These are phyloP conservation scores for Felis chaus DNA, from an alignment of 2,113 vertebrate genomes.

Conservation along the genomic window DNA sequence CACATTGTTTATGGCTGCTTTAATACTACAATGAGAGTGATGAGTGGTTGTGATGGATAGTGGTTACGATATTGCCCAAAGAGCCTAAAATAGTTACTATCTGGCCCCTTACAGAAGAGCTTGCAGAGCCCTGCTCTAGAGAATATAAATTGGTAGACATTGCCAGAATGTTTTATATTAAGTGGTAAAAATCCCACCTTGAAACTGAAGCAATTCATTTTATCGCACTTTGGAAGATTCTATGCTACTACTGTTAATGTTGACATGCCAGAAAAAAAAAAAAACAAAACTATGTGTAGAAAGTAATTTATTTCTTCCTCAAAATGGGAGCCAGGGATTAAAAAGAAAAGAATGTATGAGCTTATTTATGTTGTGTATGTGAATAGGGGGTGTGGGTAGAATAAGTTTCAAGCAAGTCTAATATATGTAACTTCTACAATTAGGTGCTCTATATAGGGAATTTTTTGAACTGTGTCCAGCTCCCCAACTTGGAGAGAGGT, in stretches of 20 bases:
- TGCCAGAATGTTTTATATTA: constrained; percentile 64
- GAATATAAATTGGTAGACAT: constrained; percentile 24
- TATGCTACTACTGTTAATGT: constrained; percentile 3
- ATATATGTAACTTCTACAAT: constrained; percentile 6
- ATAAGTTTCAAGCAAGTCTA: constrained; percentile 45
- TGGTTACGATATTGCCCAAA: background rate
- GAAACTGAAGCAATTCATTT: constrained; percentile 64
- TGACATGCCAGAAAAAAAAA: constrained; percentile 27
- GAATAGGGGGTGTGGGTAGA: background rate
- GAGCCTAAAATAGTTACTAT: constrained; percentile 31
- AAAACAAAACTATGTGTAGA: constrained; percentile 49
- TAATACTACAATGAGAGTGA: background rate
- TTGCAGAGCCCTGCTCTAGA: background rate
- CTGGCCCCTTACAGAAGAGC: constrained; percentile 17
- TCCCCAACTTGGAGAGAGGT: constrained; percentile 32
- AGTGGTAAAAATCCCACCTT: constrained; percentile 61
- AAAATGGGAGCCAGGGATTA: constrained; percentile 5
- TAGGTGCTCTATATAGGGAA: constrained; percentile 18
- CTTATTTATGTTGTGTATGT: constrained; percentile 34
- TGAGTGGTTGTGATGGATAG: background rate
- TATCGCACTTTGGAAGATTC: constrained; percentile 55
- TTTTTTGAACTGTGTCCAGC: constrained; percentile 43
- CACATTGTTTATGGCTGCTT: background rate
- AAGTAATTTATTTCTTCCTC: constrained; percentile 59
- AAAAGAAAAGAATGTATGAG: constrained; percentile 10